These are phyloP conservation scores for Drosophila leontia DNA, from an alignment of 1,140 invertebrate species.

Conservation along the genomic window DNA sequence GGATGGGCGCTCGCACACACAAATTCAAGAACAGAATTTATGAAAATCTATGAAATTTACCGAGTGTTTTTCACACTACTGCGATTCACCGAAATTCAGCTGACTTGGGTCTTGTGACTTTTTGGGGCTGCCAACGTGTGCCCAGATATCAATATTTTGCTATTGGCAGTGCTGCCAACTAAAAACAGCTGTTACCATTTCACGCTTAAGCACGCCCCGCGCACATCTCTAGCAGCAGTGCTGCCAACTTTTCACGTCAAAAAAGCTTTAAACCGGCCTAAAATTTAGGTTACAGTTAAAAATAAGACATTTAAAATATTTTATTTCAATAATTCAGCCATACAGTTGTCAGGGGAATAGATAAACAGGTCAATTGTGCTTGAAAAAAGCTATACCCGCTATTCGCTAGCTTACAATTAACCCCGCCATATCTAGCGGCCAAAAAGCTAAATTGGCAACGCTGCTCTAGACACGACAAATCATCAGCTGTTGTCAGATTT, in stretches of 20 bases:
- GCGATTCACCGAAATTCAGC: constrained; percentile 83
- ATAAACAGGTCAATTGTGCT: too few relatives aligned
- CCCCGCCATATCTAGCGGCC: too few relatives aligned
- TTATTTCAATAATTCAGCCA: too few relatives aligned
- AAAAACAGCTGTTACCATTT: constrained; percentile 5
- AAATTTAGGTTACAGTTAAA: too few relatives aligned
- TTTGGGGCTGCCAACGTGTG: constrained; percentile 31
- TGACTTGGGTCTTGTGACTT: constrained; percentile 85
- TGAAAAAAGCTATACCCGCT: too few relatives aligned
- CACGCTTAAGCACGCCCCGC: background rate
- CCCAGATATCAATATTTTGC: background rate
- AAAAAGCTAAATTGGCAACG: too few relatives aligned
- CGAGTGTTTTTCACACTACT: constrained; percentile 78
- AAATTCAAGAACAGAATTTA: constrained; percentile 64
- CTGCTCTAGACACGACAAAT: background rate
- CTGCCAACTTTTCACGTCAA: too few relatives aligned
- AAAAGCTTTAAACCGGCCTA: too few relatives aligned
- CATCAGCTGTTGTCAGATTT: constrained; percentile 39
- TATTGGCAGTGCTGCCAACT: background rate
- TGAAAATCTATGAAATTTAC: constrained; percentile 67
- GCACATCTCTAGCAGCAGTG: background rate
- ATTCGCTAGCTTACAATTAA: too few relatives aligned
- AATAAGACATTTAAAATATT: too few relatives aligned
- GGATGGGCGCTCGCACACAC: constrained; percentile 52
- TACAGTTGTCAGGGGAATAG: too few relatives aligned